Conservation (phyloP, 2,113 vertebrate genomes). For the Prunella himalayana region DNA sequence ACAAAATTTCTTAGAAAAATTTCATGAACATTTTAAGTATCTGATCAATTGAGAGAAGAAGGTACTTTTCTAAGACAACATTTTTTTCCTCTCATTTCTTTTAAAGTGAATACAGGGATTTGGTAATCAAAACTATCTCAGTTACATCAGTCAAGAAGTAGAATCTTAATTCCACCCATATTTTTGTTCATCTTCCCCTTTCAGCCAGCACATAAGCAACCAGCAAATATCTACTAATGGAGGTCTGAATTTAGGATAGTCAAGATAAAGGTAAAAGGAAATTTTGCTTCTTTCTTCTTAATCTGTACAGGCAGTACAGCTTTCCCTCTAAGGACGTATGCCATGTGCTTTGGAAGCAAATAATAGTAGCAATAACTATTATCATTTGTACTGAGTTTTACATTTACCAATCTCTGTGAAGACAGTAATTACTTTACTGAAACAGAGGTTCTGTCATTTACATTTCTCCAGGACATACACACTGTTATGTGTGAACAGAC, state of each 20-base stretch:
- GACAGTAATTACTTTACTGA: background rate
- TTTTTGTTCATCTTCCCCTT: background rate
- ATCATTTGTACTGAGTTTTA: background rate
- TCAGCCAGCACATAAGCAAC: background rate
- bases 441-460: background rate
- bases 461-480: background rate
- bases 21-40: background rate
- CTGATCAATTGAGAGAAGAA: background rate
- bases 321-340: background rate
- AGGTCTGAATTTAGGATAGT: background rate
- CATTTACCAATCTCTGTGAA: background rate
- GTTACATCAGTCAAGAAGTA: background rate
- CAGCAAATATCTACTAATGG: background rate
- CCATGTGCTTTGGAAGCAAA: background rate
- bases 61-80: background rate
- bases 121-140: background rate
- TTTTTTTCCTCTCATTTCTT: background rate
- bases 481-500: background rate
- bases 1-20: background rate
- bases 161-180: background rate
- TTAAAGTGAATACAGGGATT: background rate
- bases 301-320: accelerated
- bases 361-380: background rate
- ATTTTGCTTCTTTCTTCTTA: background rate
- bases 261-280: background rate